A percentile compares a stretch with the other conserved stretches of the same genome.
phyloP scores from a whole-genome alignment of 2,888 invertebrate genomes.

The Elmis aenea region DNA sequence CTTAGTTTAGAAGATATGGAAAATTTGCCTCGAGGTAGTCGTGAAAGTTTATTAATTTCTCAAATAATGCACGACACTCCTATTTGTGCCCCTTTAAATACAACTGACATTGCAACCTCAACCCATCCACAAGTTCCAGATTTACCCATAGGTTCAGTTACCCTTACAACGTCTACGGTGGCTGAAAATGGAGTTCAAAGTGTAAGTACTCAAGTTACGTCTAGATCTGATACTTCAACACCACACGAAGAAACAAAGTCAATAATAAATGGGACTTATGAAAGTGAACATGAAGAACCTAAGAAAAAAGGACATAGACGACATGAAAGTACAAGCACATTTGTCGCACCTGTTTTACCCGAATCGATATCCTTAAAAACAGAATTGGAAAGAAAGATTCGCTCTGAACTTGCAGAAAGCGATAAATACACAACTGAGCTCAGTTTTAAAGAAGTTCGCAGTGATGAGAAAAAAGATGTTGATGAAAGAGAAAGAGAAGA shows the following conservation, averaged over 20 bases:
- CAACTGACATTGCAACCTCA: constrained; percentile 44
- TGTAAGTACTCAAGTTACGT: constrained; percentile 54
- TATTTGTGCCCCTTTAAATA: constrained; percentile 25
- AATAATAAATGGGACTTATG: constrained; percentile 48
- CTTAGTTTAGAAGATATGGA: constrained; percentile 44
- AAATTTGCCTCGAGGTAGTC: constrained; percentile 30
- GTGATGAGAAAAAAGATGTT: constrained; percentile 47
- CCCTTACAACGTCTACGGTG: constrained; percentile 49
- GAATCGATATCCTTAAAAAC: constrained; percentile 22
- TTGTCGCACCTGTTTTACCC: constrained; percentile 30
- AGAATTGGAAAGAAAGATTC: constrained; percentile 33
- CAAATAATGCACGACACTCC: constrained; percentile 18
- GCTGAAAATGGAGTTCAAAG: constrained; percentile 49
- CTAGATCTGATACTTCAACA: constrained; percentile 40
- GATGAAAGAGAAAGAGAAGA: constrained; percentile 45
- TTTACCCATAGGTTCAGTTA: constrained; percentile 46
- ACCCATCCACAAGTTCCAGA: constrained; percentile 36
- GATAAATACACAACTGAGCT: constrained; percentile 40
- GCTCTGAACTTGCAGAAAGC: constrained; percentile 40
- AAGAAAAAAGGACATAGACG: constrained; percentile 53
- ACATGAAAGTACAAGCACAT: constrained; percentile 50
- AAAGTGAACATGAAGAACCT: constrained; percentile 46
- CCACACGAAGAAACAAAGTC: constrained; percentile 23
- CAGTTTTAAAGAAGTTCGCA: constrained; percentile 45
- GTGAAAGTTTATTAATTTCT: constrained; percentile 33